phyloP scores from a whole-genome alignment of 1,140 invertebrate genomes.

The Ceratosolen solmsi region DNA sequence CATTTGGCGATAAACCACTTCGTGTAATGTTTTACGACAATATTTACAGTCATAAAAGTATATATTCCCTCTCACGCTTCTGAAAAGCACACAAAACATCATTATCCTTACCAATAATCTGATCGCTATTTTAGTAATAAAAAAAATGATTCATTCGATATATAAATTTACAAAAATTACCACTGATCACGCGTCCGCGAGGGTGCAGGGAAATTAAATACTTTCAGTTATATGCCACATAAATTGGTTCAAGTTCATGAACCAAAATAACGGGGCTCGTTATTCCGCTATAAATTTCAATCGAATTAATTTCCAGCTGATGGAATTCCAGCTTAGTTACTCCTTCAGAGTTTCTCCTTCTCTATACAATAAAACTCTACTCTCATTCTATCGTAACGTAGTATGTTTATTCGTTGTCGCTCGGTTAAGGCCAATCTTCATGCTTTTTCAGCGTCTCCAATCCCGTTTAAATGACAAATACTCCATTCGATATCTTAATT shows the following conservation, averaged over 20 bases:
- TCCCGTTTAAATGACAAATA: not conserved
- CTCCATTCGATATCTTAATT: not conserved
- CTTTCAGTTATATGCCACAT: not conserved
- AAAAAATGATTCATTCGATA: slow-evolving; percentile 29
- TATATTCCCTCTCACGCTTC: slow-evolving; percentile 24
- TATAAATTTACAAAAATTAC: slow-evolving; percentile 3
- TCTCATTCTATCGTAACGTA: not conserved
- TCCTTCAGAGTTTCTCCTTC: not conserved
- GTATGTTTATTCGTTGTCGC: slow-evolving; percentile 22
- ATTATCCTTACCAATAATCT: not conserved
- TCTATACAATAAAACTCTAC: not conserved
- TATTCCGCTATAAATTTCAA: slow-evolving; percentile 48
- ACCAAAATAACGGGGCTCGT: slow-evolving; percentile 7
- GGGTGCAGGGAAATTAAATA: not conserved
- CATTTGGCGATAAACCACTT: not conserved
- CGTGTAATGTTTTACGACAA: slow-evolving; percentile 1
- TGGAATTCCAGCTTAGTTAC: slow-evolving; percentile 22
- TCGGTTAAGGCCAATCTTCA: slow-evolving; percentile 35
- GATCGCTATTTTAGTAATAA: not conserved
- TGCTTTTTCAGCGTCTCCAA: no score
- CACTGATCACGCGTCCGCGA: not conserved
- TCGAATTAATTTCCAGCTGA: slow-evolving; percentile 39
- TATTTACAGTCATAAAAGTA: slow-evolving; percentile 20
- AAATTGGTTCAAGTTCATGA: slow-evolving; percentile 30
- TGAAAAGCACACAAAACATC: not conserved